A percentile compares a stretch with the other conserved stretches of the same genome.
These are phyloP conservation scores for Neoitamus cyanurus DNA, from an alignment of 2,888 invertebrate genomes.

Conservation along the genomic window DNA sequence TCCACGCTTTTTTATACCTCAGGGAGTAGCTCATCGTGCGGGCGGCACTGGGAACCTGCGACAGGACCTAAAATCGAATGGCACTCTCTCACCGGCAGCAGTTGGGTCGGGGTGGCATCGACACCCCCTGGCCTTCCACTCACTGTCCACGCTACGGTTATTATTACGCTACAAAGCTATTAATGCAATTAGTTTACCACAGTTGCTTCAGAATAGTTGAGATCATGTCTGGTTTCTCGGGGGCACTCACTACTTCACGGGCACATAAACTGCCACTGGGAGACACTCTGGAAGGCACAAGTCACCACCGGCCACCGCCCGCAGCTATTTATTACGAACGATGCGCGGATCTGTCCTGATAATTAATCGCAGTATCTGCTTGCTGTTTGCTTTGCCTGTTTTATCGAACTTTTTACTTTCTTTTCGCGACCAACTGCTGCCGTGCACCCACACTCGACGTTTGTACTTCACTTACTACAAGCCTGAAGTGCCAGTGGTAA, in stretches of 20 bases:
- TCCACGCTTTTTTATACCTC: conserved; percentile 40
- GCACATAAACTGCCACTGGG: neutral
- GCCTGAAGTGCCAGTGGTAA: neutral
- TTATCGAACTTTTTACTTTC: neutral
- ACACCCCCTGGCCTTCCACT: neutral
- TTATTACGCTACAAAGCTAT: neutral
- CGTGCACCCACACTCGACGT: neutral
- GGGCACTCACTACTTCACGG: neutral
- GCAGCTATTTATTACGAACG: neutral
- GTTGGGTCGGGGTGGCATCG: neutral
- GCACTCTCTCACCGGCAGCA: neutral
- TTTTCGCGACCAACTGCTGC: neutral
- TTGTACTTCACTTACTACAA: conserved; percentile 3
- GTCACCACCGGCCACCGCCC: neutral
- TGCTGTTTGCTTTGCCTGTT: conserved; percentile 6
- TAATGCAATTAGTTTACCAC: conserved; percentile 29
- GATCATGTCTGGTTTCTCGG: conserved; percentile 10
- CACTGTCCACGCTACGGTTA: neutral
- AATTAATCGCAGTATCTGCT: neutral
- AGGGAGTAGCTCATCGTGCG: conserved; percentile 8
- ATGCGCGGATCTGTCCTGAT: neutral
- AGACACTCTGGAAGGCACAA: neutral
- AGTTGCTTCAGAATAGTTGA: conserved; percentile 24
- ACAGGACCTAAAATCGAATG: neutral
- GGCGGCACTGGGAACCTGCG: neutral